Percentiles rank a stretch among this genome's conserved stretches.
phyloP scores from a whole-genome alignment of 1,140 invertebrate genomes.

The Bombus affinis region DNA sequence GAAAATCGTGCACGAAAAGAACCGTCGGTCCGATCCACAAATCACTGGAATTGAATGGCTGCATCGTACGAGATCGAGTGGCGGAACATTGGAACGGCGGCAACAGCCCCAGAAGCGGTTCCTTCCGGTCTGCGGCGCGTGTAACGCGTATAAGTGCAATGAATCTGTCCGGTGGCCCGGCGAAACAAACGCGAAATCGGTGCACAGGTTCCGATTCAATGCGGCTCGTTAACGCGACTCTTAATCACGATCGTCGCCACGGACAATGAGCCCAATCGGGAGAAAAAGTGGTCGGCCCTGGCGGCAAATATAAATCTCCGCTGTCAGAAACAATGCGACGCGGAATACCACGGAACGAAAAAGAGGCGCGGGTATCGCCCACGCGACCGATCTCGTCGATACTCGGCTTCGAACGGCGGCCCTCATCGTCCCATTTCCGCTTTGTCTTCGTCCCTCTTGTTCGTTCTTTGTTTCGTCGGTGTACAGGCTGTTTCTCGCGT shows the following conservation, averaged over 20 bases:
- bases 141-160: slow-evolving; percentile 59
- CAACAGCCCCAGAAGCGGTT: slow-evolving; percentile 21
- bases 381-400: slow-evolving; percentile 70
- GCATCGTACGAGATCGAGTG: not conserved
- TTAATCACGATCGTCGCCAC: slow-evolving; percentile 74
- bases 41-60: slow-evolving; percentile 19
- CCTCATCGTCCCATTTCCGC: not conserved
- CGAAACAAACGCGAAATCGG: slow-evolving; percentile 54
- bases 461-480: not conserved
- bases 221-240: slow-evolving; percentile 76
- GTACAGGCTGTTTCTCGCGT: not conserved
- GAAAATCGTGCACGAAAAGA: slow-evolving; percentile 9
- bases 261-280: slow-evolving; percentile 74
- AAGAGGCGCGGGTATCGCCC: slow-evolving; percentile 70
- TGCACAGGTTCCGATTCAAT: slow-evolving; percentile 65
- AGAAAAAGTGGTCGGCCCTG: slow-evolving; percentile 73
- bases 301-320: slow-evolving; percentile 74
- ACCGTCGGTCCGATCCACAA: not conserved
- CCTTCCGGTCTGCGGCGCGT: slow-evolving; percentile 56
- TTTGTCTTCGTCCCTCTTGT: not conserved
- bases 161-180: slow-evolving; percentile 55
- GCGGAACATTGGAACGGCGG: not conserved
- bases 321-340: slow-evolving; percentile 77
- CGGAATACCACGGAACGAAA: slow-evolving; percentile 52
- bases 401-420: slow-evolving; percentile 11